Evolutionary conservation across 92 coral and sea anemone species (phyloP).

Genomic region (Anthopleura xanthogrammica): DNA sequence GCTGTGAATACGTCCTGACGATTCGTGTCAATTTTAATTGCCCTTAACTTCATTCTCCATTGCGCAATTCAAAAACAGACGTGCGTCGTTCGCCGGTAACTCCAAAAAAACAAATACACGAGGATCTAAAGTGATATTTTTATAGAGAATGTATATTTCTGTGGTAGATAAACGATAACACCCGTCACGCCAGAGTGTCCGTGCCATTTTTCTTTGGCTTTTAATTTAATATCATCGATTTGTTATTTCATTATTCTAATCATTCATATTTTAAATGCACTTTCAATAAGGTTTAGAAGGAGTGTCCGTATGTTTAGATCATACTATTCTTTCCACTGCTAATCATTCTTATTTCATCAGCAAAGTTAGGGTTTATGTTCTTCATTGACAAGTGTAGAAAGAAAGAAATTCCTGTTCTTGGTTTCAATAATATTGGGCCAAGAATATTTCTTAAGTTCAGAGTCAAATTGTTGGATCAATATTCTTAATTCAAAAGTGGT

Average conservation of each 20-base stretch:
- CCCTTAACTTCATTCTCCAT: no score
- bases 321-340: neutral
- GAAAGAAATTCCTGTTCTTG: no score
- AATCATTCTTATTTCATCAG: neutral
- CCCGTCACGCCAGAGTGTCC: neutral
- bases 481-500: constrained; percentile 5
- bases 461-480: neutral
- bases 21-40: no score
- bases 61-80: no score
- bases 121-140: neutral
- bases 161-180: neutral
- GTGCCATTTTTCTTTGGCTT: neutral
- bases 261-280: neutral
- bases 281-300: neutral
- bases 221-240: neutral
- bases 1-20: no score
- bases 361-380: no score
- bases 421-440: neutral
- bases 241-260: neutral
- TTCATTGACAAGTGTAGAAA: no score
- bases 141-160: neutral
- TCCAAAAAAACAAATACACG: neutral
- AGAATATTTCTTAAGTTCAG: neutral
- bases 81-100: no score
- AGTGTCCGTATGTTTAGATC: neutral